These are phyloP conservation scores for Eristalis arbustorum DNA, from an alignment of 2,888 invertebrate species.

Conservation along the genomic window DNA sequence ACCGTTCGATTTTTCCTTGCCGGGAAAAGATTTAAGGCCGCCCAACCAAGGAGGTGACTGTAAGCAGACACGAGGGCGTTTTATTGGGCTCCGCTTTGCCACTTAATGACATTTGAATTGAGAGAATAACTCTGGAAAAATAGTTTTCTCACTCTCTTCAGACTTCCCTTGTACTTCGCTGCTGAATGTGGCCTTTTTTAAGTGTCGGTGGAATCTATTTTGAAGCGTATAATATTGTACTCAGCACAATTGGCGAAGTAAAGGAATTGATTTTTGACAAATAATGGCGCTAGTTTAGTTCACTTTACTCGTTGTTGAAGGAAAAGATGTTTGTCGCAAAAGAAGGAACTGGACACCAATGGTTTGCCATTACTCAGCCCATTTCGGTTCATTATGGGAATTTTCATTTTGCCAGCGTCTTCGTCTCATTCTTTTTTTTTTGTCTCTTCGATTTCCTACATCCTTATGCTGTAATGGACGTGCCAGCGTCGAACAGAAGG, in stretches of 20 bases:
- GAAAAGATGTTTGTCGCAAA: no score
- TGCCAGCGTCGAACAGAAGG: background rate
- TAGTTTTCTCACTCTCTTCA: background rate
- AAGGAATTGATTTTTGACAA: no score
- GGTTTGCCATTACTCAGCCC: conserved; percentile 54
- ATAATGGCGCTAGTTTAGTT: no score
- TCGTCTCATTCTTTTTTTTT: background rate
- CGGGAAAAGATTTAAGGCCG: conserved; percentile 42
- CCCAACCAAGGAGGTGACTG: conserved; percentile 41
- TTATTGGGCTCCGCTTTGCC: conserved; percentile 48
- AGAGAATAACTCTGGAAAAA: conserved; percentile 34
- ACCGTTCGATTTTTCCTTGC: conserved; percentile 27
- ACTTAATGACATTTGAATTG: conserved; percentile 50
- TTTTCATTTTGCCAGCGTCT: conserved; percentile 28
- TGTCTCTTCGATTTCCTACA: background rate
- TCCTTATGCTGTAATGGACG: background rate
- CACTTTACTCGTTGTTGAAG: no score
- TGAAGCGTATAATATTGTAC: no score
- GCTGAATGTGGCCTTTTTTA: background rate
- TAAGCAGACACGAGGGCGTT: conserved; percentile 47
- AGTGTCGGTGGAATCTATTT: no score
- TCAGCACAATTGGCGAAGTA: no score
- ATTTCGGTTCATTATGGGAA: conserved; percentile 49
- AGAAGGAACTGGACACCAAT: background rate
- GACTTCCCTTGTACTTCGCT: background rate